A percentile compares a stretch with the other conserved stretches of the same genome.
These are phyloP conservation scores for Oligia latruncula DNA, from an alignment of 2,888 invertebrate species.

Conservation along the genomic window DNA sequence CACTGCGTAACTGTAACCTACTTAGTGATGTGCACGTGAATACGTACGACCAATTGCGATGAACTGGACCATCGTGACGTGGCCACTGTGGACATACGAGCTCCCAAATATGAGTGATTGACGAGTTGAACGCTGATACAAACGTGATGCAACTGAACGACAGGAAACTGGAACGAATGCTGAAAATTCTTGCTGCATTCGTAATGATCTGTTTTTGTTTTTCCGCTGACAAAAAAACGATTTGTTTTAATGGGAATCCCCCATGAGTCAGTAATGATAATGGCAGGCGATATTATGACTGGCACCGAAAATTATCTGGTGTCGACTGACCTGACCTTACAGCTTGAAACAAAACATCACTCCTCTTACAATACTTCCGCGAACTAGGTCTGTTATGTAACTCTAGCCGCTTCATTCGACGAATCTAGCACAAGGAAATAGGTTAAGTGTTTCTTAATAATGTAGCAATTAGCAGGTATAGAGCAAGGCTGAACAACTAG, in stretches of 20 bases:
- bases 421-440: constrained; percentile 85
- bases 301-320: constrained; percentile 48
- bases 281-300: constrained; percentile 27
- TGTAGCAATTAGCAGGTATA: constrained; percentile 83
- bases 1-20: constrained; percentile 87
- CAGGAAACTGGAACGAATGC: constrained; percentile 34
- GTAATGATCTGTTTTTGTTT: constrained; percentile 29
- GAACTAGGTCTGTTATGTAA: constrained; percentile 77
- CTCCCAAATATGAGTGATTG: constrained; percentile 72
- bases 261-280: constrained; percentile 58
- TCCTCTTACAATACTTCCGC: constrained; percentile 70
- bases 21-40: constrained; percentile 81
- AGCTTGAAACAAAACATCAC: constrained; percentile 36
- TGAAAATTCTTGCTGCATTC: constrained; percentile 21
- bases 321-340: constrained; percentile 54
- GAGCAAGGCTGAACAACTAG: constrained; percentile 80
- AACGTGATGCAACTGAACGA: constrained; percentile 68
- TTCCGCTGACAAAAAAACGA: constrained; percentile 6
- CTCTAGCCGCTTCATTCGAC: constrained; percentile 69
- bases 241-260: constrained; percentile 54
- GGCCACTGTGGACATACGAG: constrained; percentile 65
- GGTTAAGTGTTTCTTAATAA: constrained; percentile 89
- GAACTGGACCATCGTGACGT: constrained; percentile 75
- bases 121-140: constrained; percentile 61
- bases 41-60: constrained; percentile 77